Evolutionary conservation across 2,797 vertebrate species (phyloP).

Genomic region (Sebastiscus albofasciatus): DNA sequence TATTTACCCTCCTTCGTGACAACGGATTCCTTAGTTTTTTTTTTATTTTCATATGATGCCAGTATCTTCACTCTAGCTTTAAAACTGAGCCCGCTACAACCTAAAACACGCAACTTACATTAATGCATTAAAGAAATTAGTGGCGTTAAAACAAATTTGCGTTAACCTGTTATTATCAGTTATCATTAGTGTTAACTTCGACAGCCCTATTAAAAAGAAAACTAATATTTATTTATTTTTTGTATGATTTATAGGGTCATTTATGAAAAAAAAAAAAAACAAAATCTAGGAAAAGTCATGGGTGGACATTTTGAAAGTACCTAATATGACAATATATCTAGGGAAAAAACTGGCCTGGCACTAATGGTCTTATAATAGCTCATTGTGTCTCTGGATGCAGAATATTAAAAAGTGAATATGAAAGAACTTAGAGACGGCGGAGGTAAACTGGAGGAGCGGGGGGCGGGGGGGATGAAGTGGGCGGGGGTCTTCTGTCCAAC

Average conservation of each 20-base stretch:
- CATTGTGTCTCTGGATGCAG: background rate
- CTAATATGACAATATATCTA: background rate
- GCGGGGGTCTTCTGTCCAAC: constrained; percentile 49
- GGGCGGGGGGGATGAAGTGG: background rate
- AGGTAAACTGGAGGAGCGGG: constrained; percentile 31
- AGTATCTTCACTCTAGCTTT: too few relatives aligned
- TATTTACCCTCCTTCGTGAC: too few relatives aligned
- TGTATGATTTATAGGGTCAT: background rate
- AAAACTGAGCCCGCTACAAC: too few relatives aligned
- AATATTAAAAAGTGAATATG: constrained; percentile 9
- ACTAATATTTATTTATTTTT: background rate
- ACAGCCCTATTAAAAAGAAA: too few relatives aligned
- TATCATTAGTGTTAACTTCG: too few relatives aligned
- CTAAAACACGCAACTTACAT: too few relatives aligned
- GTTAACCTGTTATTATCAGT: too few relatives aligned
- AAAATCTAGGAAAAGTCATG: background rate
- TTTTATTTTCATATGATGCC: too few relatives aligned
- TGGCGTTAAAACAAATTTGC: too few relatives aligned
- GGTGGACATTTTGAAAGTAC: background rate
- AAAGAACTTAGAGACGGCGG: background rate
- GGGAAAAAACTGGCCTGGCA: background rate
- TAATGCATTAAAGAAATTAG: too few relatives aligned
- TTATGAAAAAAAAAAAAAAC: background rate
- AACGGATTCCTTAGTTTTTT: fast-evolving
- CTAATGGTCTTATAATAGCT: background rate